phyloP scores from a whole-genome alignment of 2,797 vertebrate species.

The Rhynchotus rufescens region DNA sequence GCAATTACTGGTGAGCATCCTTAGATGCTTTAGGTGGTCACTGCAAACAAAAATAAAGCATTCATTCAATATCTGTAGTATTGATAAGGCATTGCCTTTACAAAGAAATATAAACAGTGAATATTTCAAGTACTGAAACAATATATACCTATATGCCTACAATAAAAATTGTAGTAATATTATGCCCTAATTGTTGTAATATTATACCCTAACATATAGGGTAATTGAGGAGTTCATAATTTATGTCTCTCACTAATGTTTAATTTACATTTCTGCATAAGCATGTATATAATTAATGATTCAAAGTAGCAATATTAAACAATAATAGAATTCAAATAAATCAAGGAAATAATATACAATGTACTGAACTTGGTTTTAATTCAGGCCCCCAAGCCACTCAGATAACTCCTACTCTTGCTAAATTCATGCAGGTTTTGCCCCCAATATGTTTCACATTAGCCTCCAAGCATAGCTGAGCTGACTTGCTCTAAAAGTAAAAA shows the following conservation, averaged over 20 bases:
- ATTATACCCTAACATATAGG: neutral
- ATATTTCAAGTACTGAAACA: neutral
- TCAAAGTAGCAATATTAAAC: neutral
- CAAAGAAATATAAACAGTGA: neutral
- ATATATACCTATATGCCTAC: no score
- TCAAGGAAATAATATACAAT: neutral
- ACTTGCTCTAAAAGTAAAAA: slow-evolving; percentile 6
- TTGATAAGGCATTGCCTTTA: neutral
- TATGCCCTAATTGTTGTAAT: no score
- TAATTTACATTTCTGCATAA: neutral
- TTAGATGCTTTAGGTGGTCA: neutral
- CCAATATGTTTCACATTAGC: slow-evolving; percentile 28
- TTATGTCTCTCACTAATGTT: neutral
- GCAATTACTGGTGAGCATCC: neutral
- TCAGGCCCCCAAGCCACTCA: neutral
- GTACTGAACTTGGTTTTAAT: neutral
- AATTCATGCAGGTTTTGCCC: neutral
- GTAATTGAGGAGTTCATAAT: neutral
- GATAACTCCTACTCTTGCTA: neutral
- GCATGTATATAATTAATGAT: neutral
- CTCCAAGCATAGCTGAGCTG: neutral
- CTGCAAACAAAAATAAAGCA: neutral
- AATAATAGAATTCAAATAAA: neutral
- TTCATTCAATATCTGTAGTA: neutral
- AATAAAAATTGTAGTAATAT: no score